phyloP scores from a whole-genome alignment of 1,140 invertebrate genomes.

The Ceratosolen fusciceps region DNA sequence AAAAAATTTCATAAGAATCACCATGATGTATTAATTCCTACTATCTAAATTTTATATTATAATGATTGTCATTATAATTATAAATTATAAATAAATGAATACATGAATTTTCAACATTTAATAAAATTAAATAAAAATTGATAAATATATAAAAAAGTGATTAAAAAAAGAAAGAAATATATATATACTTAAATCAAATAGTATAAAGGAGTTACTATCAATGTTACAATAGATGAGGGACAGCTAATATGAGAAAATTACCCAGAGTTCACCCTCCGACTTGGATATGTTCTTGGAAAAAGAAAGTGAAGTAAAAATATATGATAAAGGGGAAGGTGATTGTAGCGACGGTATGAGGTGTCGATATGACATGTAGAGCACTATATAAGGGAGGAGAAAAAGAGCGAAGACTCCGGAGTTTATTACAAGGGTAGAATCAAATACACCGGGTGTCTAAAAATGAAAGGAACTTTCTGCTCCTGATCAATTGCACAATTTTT shows the following conservation, averaged over 20 bases:
- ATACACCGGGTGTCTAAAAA: conserved; percentile 74
- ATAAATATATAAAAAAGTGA: conserved; percentile 6
- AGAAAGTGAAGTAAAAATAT: conserved; percentile 33
- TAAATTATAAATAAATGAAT: no score
- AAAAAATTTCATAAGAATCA: no score
- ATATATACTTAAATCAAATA: conserved; percentile 18
- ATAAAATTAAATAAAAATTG: conserved; percentile 27
- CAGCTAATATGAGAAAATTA: conserved; percentile 71
- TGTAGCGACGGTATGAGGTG: conserved; percentile 60
- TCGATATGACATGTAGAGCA: conserved; percentile 72
- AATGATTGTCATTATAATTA: no score
- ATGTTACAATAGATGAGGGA: neutral
- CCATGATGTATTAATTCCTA: no score
- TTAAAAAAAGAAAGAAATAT: conserved; percentile 14
- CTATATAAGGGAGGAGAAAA: conserved; percentile 27
- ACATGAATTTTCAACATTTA: neutral
- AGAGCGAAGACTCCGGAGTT: conserved; percentile 64
- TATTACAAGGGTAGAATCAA: conserved; percentile 73
- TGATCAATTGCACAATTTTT: neutral
- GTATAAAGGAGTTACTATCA: neutral
- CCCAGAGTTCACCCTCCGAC: conserved; percentile 66
- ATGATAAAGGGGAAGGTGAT: neutral
- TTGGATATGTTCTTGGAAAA: conserved; percentile 25
- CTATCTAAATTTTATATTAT: neutral
- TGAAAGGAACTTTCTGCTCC: conserved; percentile 63